These are phyloP conservation scores for Sciurus niger DNA, from an alignment of 2,113 vertebrate genomes.

Conservation along the genomic window DNA sequence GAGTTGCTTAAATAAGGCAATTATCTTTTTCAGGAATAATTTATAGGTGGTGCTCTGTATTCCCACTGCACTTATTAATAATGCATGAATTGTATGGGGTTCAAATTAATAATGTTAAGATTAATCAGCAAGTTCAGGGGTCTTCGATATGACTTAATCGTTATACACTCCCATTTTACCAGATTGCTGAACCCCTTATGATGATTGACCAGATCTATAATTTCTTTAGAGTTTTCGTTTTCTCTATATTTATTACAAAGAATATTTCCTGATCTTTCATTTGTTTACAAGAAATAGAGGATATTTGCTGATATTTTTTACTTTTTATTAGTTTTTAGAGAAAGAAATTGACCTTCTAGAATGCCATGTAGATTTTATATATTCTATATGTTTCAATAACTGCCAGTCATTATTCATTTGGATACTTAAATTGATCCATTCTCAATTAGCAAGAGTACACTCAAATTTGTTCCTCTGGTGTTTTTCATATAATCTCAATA, in stretches of 20 bases:
- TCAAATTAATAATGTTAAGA: neutral
- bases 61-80: neutral
- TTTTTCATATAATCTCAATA: neutral
- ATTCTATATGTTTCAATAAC: neutral
- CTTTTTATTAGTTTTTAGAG: neutral
- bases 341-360: neutral
- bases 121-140: neutral
- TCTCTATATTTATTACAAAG: neutral
- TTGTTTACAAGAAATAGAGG: neutral
- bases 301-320: neutral
- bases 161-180: neutral
- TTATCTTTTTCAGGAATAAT: neutral
- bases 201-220: neutral
- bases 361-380: neutral
- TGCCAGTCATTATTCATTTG: neutral
- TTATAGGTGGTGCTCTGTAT: neutral
- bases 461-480: neutral
- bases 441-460: neutral
- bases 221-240: neutral
- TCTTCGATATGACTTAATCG: neutral
- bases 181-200: neutral
- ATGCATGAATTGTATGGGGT: neutral
- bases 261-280: neutral
- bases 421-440: neutral
- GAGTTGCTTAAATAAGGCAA: neutral